phyloP scores from a whole-genome alignment of 2,113 vertebrate species.

The Echinops telfairi region DNA sequence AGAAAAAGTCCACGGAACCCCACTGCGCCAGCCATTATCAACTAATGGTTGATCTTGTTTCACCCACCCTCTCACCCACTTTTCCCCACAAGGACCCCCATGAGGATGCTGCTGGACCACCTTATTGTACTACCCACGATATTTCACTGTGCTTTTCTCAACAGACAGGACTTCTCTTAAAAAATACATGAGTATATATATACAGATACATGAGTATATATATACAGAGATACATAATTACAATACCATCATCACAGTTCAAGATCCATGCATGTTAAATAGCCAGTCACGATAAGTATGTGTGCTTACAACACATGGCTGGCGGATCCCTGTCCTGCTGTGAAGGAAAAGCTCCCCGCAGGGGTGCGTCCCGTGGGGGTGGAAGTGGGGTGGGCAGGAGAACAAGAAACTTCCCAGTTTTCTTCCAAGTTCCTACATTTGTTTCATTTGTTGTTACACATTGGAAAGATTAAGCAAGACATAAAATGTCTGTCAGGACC shows the following conservation, averaged over 20 bases:
- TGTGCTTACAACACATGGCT: background rate
- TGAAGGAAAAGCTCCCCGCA: background rate
- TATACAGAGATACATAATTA: background rate
- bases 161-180: background rate
- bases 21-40: background rate
- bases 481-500: background rate
- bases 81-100: background rate
- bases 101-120: slow-evolving; percentile 21
- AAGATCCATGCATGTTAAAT: background rate
- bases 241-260: background rate
- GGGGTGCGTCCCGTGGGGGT: background rate
- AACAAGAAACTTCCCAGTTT: background rate
- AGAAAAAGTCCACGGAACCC: background rate
- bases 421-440: background rate
- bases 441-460: background rate
- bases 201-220: background rate
- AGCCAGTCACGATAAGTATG: background rate
- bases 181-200: too few species aligned
- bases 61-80: background rate
- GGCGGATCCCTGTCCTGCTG: too few species aligned
- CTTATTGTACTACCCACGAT: background rate
- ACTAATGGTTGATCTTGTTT: background rate
- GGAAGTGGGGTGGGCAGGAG: background rate
- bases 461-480: slow-evolving; percentile 47
- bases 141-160: background rate